phyloP scores from a whole-genome alignment of 1,140 invertebrate genomes.

The Drosophila azteca region DNA sequence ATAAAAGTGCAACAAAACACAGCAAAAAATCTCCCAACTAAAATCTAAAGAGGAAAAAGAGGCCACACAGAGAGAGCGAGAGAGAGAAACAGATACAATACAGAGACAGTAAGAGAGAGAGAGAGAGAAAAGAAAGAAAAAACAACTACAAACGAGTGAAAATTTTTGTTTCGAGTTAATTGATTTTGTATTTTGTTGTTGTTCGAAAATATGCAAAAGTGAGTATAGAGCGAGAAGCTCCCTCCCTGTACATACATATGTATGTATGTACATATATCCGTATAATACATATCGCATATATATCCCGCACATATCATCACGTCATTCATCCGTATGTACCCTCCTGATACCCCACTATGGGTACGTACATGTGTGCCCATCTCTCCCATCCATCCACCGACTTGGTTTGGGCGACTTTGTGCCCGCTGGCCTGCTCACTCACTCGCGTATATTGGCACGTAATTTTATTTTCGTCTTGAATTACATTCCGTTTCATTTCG shows the following conservation, averaged over 20 bases:
- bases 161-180: slow-evolving; percentile 36
- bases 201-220: slow-evolving; percentile 40
- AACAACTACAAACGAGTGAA: slow-evolving; percentile 23
- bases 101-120: neutral
- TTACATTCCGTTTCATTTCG: slow-evolving; percentile 23
- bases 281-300: slow-evolving; percentile 1
- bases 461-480: slow-evolving; percentile 44
- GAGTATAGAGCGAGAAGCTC: slow-evolving; percentile 16
- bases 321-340: neutral
- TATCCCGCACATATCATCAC: slow-evolving; percentile 7
- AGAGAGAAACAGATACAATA: slow-evolving; percentile 2
- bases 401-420: slow-evolving; percentile 19
- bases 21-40: slow-evolving; percentile 28
- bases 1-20: slow-evolving; percentile 53
- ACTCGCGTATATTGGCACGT: slow-evolving; percentile 5
- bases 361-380: neutral
- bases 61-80: neutral
- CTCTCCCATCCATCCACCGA: slow-evolving; percentile 20
- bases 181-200: slow-evolving; percentile 39
- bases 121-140: slow-evolving; percentile 1
- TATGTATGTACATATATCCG: neutral
- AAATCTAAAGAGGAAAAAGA: slow-evolving; percentile 18
- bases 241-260: neutral
- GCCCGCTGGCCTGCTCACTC: too few species aligned
- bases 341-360: too few species aligned